A percentile compares a stretch with the other conserved stretches of the same genome.
Conservation (phyloP, 2,113 vertebrate genomes). For the Rhinopomastus cyanomelas region DNA sequence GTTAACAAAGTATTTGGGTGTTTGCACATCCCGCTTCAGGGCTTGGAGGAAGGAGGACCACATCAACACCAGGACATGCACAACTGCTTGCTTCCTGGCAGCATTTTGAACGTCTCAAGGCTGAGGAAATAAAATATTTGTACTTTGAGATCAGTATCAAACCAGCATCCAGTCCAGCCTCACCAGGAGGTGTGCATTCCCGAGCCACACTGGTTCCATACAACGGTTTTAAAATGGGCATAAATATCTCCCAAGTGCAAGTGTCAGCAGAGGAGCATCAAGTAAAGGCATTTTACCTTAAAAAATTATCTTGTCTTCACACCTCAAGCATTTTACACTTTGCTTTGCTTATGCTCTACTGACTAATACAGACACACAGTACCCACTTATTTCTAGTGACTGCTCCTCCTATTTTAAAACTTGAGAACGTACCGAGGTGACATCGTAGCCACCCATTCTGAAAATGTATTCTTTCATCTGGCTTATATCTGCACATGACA, state of each 20-base stretch:
- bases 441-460: not conserved
- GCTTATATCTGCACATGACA: not conserved
- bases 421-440: accelerated
- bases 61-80: not conserved
- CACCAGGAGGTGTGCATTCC: not conserved
- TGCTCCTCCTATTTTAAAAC: not conserved
- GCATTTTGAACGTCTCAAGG: not conserved
- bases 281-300: not conserved
- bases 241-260: not conserved
- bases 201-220: not conserved
- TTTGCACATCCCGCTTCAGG: not conserved
- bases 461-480: not conserved
- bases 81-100: not conserved
- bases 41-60: not conserved
- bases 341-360: not conserved
- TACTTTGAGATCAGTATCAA: not conserved
- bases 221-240: not conserved
- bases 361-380: not conserved
- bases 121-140: not conserved
- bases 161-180: too few species aligned
- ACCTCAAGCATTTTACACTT: not conserved
- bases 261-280: not conserved
- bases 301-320: not conserved
- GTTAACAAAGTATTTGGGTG: not conserved
- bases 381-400: not conserved